Percentiles rank a stretch among this genome's conserved stretches.
Evolutionary conservation across 2,797 vertebrate species (phyloP).

Genomic region (Squalus acanthias): DNA sequence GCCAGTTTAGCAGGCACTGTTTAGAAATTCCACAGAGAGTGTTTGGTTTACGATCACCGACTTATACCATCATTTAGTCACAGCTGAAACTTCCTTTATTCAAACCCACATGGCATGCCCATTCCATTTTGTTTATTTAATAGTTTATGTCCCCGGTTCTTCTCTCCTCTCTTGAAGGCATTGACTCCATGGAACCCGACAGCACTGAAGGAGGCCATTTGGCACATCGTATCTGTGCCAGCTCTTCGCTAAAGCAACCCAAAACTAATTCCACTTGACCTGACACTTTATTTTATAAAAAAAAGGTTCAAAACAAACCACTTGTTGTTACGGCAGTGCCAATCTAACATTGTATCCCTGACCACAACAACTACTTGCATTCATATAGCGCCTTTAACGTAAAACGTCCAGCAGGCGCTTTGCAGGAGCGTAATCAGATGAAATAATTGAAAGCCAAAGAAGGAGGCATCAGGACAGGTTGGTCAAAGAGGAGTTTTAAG

Average conservation of each 20-base stretch:
- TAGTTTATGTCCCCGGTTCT: neutral
- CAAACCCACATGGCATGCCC: neutral
- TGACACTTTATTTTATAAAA: neutral
- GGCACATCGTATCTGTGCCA: neutral
- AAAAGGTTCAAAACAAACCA: neutral
- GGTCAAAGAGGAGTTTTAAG: neutral
- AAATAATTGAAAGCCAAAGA: neutral
- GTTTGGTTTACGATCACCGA: neutral
- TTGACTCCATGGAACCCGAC: neutral
- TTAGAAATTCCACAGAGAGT: neutral
- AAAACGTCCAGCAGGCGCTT: neutral
- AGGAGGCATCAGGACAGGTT: neutral
- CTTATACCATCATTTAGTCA: neutral
- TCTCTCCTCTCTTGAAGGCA: neutral
- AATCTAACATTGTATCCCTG: neutral
- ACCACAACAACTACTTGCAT: too few species aligned
- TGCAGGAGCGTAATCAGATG: neutral
- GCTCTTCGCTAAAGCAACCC: neutral
- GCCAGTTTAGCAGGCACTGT: neutral
- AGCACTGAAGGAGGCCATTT: neutral
- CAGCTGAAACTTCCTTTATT: neutral
- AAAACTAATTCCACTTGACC: neutral
- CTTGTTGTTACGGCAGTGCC: neutral
- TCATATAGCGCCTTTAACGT: too few species aligned
- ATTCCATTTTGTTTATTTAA: neutral